Base-by-base conservation (phyloP, 2,797 vertebrate genomes). In the Smutsia gigantea region DNA sequence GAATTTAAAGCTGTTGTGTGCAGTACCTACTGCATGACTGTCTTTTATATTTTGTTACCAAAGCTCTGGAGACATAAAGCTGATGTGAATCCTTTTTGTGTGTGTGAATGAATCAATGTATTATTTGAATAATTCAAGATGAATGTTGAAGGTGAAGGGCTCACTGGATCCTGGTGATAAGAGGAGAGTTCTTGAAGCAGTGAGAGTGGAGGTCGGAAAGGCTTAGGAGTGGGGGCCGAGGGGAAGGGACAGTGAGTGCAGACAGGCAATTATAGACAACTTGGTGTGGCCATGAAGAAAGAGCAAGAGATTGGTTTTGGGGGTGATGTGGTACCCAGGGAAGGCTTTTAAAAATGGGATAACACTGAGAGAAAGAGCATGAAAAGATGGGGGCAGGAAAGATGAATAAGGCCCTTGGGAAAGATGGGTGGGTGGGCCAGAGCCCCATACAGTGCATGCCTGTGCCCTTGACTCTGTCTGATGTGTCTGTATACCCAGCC, bases 71-170 rank as follows among this genome's bases (percentile, higher is more conserved):
- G 64, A 84, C 37, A 42, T 6, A 92, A 81, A 69, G 34, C 27
- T 57, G 25, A 75, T 66, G 29, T 37, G 37, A 37, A 37, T 42
- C 55, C 64, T 69, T 17, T 15, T 11, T 18, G 19, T 42, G n/a
- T 63, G 59, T n/a, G 68, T 37, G 34, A 87, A 42, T 68, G 8
- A 96, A 92, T 39, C 37, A 51, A 78, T 37, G 18, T 39, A 15
- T 83, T 69, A 75, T 42, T 84, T 82, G n/a, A 95, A 61, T 81
- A 77, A 91, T n/a, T 86, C 66, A 85, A 77, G 57, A 42, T 81
- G 61, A 86, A 53, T 13, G 2, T 71, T 92, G 84, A 61, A 93
- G 91, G 64, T 74, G 88, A 94, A 95, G 78, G 49, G 63, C 46
- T 93, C 84, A 5, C 19, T 93, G 88, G 51, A 53, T 79, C 74